Evolutionary conservation across 2,888 invertebrate species (phyloP).

Genomic region (Quadroppia sp.): DNA sequence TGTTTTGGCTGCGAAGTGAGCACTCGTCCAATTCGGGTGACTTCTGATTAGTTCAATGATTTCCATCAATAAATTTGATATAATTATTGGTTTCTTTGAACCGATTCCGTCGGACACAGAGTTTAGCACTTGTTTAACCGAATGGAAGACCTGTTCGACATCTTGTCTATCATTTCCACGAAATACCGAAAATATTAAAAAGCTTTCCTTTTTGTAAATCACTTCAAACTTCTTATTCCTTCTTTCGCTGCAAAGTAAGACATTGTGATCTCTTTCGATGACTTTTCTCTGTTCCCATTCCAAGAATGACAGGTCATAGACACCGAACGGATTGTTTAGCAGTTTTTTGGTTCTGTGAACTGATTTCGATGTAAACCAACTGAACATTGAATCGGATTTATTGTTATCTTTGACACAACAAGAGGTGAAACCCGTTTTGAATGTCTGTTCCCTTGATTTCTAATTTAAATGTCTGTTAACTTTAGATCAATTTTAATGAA

Average conservation of each 20-base stretch:
- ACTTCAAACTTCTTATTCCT: background rate
- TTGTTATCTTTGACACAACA: background rate
- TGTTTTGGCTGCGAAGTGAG: constrained; percentile 76
- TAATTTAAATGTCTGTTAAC: too few species aligned
- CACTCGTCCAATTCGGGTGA: constrained; percentile 65
- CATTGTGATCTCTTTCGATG: background rate
- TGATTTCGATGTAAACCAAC: constrained; percentile 12
- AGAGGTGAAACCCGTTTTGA: too few species aligned
- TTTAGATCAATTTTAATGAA: too few species aligned
- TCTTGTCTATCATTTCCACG: background rate
- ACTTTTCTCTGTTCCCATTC: constrained; percentile 24
- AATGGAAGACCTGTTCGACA: background rate
- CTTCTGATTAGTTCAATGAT: constrained; percentile 43
- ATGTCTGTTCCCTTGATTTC: too few species aligned
- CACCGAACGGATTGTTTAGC: constrained; percentile 4
- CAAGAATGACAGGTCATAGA: constrained; percentile 25
- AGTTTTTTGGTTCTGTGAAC: background rate
- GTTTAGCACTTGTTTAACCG: background rate
- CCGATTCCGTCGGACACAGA: background rate
- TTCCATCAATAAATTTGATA: background rate
- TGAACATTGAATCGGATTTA: background rate
- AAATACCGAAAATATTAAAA: constrained; percentile 5
- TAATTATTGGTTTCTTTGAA: background rate
- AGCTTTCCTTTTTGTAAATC: constrained; percentile 16
- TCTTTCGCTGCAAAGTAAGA: background rate